Percentiles rank a stretch among this genome's conserved stretches.
Conservation (phyloP, 2,888 invertebrate genomes). For the Peribatodes rhomboidaria region DNA sequence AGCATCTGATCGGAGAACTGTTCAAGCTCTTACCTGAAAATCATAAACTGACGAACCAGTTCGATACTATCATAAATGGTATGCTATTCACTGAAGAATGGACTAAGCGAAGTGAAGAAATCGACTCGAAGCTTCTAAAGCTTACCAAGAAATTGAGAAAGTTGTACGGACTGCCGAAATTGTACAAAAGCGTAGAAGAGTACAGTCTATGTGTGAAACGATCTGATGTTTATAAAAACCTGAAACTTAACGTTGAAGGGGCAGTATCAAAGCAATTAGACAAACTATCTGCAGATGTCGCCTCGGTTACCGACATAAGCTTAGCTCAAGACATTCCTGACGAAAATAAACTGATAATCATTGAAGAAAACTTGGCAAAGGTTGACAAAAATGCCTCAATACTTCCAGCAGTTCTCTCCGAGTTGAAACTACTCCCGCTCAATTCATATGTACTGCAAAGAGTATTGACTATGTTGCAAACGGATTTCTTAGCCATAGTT, state of each 20-base stretch:
- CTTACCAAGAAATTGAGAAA: slow-evolving; percentile 76
- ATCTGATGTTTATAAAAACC: slow-evolving; percentile 57
- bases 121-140: slow-evolving; percentile 63
- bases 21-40: slow-evolving; percentile 56
- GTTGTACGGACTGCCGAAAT: slow-evolving; percentile 72
- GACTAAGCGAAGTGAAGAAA: slow-evolving; percentile 54
- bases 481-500: slow-evolving; percentile 55
- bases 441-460: slow-evolving; percentile 83
- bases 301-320: slow-evolving; percentile 53
- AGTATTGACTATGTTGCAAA: slow-evolving; percentile 65
- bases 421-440: slow-evolving; percentile 84
- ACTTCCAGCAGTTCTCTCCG: slow-evolving; percentile 32
- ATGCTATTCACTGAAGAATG: slow-evolving; percentile 47
- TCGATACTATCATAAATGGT: slow-evolving; percentile 42
- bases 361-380: slow-evolving; percentile 58
- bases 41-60: slow-evolving; percentile 49
- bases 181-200: slow-evolving; percentile 65
- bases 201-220: slow-evolving; percentile 59
- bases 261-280: slow-evolving; percentile 66
- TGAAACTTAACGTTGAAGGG: slow-evolving; percentile 65
- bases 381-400: slow-evolving; percentile 46
- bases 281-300: slow-evolving; percentile 55
- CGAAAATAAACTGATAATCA: slow-evolving; percentile 48
- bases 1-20: slow-evolving; percentile 83
- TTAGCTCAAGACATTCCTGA: slow-evolving; percentile 70